These are phyloP conservation scores for Tachysurus vachellii DNA, from an alignment of 2,113 vertebrate species.

Conservation along the genomic window DNA sequence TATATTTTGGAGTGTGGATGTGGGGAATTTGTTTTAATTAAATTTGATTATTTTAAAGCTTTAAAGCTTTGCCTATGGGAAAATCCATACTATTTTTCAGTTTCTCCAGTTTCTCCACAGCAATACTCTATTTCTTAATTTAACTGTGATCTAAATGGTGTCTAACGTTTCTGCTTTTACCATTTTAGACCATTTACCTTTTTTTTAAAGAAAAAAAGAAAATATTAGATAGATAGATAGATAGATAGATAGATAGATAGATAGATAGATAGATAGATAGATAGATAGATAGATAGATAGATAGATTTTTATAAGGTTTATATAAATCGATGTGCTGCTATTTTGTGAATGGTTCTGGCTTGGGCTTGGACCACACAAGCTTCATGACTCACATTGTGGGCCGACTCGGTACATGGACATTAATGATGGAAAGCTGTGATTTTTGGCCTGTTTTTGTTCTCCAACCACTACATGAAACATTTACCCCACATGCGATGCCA, in stretches of 20 bases:
- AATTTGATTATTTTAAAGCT: no score
- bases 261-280: no score
- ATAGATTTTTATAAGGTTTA: no score
- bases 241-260: no score
- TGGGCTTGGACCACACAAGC: conserved; percentile 57
- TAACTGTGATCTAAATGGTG: neutral
- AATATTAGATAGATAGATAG: no score
- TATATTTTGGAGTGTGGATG: neutral
- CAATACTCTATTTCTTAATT: neutral
- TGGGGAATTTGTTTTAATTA: neutral
- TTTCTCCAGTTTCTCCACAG: neutral
- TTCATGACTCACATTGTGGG: conserved; percentile 43
- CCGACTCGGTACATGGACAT: conserved; percentile 59
- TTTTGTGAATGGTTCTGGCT: conserved; percentile 19
- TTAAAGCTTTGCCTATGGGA: neutral
- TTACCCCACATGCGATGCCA: conserved; percentile 48
- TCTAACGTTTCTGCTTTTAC: conserved; percentile 4
- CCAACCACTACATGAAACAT: conserved; percentile 67
- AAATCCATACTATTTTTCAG: neutral
- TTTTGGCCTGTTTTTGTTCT: conserved; percentile 58
- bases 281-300: no score
- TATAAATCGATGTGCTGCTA: neutral
- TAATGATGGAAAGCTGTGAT: conserved; percentile 65
- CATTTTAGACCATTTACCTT: neutral
- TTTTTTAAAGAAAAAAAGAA: neutral